Evolutionary conservation across 2,113 vertebrate species (phyloP), one percentile per base, ranked within the genome.

Genomic region (Tetrao urogallus): DNA sequence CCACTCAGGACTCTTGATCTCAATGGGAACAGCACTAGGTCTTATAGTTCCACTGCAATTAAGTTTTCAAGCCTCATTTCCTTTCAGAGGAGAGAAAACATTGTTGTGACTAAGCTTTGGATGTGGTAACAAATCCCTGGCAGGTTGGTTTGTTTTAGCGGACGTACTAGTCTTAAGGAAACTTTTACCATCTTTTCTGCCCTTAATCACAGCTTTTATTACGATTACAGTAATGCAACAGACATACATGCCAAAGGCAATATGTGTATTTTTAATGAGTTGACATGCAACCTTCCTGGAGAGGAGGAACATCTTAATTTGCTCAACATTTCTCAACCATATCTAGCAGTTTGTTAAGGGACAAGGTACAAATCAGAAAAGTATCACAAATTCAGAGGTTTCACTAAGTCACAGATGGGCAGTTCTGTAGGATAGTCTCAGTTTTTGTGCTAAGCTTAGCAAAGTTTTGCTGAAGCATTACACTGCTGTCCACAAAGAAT

Each of bases 31-130:
- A 18, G 70, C 70, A 78, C 79, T 87, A 10, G 14, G 64, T 69
- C 80, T 83, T 82, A 66, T 17, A 93, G 61, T 82, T 95, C 82
- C 9, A 19, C 64, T 96, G 43, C 96, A 97, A 96, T 93, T 93
- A 96, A 89, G 38, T 92, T 96, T 96, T 97, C 91, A 93, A 93
- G 95, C 94, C 94, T 94, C 93, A 97, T 96, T 97, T 97, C 96
- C 96, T 96, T 94, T 76, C 72, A 95, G 85, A 93, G 82, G 77
- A 97, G 93, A 96, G 92, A 96, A 97, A 97, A 97, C 95, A 96
- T 96, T 95, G 95, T 96, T 96, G 96, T 97, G 96, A 97, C 96
- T 97, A 97, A 97, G 92, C 84, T 95, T 91, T 93, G 94, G 97
- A 97, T 95, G 90, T 94, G 72, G 96, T 89, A 97, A 97, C 92